Percentiles rank a stretch among this genome's conserved stretches.
Conservation (phyloP, 2,113 vertebrate species). For the Coreoperca whiteheadi region DNA sequence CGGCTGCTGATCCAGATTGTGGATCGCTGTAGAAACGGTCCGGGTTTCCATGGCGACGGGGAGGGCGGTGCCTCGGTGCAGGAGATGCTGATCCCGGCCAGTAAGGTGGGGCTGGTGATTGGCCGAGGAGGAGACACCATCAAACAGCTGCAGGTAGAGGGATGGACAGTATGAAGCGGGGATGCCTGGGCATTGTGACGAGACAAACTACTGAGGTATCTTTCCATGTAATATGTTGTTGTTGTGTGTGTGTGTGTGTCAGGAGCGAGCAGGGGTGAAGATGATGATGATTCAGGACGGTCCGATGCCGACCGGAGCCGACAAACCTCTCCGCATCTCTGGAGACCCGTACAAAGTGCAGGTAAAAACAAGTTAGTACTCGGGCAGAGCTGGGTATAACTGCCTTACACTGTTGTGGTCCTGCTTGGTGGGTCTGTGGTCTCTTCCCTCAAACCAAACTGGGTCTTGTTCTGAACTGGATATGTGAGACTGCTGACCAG, state of each 20-base stretch:
- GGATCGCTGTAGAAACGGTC: conserved; percentile 94
- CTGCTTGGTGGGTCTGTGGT: no score
- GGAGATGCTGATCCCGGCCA: conserved; percentile 94
- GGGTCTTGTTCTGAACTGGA: no score
- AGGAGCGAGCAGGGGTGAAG: conserved; percentile 96
- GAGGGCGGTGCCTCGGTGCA: conserved; percentile 90
- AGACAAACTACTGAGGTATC: not conserved
- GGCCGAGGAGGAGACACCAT: conserved; percentile 97
- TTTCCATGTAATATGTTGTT: not conserved
- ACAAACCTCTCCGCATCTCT: conserved; percentile 95
- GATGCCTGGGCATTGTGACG: not conserved
- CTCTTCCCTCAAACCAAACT: no score
- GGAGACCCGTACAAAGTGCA: conserved; percentile 90
- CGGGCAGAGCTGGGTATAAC: no score
- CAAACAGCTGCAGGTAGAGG: conserved; percentile 93
- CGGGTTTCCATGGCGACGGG: conserved; percentile 91
- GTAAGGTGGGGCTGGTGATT: conserved; percentile 96
- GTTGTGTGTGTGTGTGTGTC: conserved; percentile 20
- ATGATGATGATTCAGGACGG: conserved; percentile 99
- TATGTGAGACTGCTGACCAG: no score
- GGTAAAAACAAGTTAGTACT: conserved; percentile 42
- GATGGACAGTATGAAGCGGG: not conserved
- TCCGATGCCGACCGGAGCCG: conserved; percentile 92
- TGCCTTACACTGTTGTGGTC: no score
- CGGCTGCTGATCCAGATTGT: conserved; percentile 94